Percentiles rank a stretch among this genome's conserved stretches.
These are phyloP conservation scores for Sebastes steindachneri DNA, from an alignment of 2,797 vertebrate genomes.

Conservation along the genomic window DNA sequence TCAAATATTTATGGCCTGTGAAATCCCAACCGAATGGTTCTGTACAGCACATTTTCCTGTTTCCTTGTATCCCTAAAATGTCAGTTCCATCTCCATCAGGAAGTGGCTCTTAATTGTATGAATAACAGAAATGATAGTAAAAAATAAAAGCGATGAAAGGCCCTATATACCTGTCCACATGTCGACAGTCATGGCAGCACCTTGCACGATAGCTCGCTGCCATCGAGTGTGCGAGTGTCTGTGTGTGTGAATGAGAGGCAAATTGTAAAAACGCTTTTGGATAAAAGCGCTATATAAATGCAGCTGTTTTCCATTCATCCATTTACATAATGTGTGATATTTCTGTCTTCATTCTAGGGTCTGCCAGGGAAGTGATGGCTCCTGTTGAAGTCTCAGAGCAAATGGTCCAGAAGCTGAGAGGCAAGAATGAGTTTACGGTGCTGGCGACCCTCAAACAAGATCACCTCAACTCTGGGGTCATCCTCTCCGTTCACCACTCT, in stretches of 20 bases:
- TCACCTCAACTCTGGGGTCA: slow-evolving; percentile 94
- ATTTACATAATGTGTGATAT: slow-evolving; percentile 24
- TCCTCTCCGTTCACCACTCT: slow-evolving; percentile 94
- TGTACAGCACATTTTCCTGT: slow-evolving; percentile 6
- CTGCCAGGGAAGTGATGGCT: slow-evolving; percentile 91
- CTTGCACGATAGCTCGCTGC: neutral
- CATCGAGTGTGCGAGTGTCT: neutral
- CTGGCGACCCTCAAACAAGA: slow-evolving; percentile 93
- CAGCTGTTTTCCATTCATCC: neutral
- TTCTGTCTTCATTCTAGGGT: slow-evolving; percentile 78
- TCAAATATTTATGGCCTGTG: slow-evolving; percentile 47
- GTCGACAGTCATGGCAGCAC: neutral
- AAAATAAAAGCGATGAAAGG: neutral
- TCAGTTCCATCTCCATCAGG: neutral
- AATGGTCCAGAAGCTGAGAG: slow-evolving; percentile 93
- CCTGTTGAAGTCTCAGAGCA: slow-evolving; percentile 86
- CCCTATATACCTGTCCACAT: neutral
- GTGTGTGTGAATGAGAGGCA: neutral
- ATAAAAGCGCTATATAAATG: slow-evolving; percentile 1
- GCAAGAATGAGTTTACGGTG: slow-evolving; percentile 95
- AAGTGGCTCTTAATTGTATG: neutral
- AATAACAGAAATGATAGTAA: neutral
- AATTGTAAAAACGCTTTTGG: neutral
- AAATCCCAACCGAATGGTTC: slow-evolving; percentile 16
- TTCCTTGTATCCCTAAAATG: neutral